Base-by-base conservation (phyloP, 2,888 invertebrate genomes). In the Ochropacha duplaris region DNA sequence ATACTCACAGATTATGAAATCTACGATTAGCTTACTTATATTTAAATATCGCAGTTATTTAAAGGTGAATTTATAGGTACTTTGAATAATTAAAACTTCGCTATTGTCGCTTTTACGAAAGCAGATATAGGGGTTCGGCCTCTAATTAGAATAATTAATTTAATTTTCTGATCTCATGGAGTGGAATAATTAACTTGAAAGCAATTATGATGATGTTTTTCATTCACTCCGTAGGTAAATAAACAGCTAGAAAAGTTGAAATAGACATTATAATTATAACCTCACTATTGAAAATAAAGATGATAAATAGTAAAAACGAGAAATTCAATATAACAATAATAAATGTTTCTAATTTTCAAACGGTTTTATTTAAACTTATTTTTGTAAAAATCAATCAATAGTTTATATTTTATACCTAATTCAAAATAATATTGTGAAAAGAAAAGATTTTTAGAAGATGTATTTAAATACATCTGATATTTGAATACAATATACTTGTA, bases 121-220 rank as follows among this genome's bases (percentile, higher is more conserved):
- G 31, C 31, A 52, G 52, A 52, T 52, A 52, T 52, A 52, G 52
- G 52, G 52, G 52, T 52, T 22, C 31, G 31, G 34, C 8, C 19
- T 19, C 31, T 52, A 52, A 52, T 52, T 52, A 31, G 16, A 52
- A 52, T 52, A 52, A 52, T 52, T 52, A 52, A 52, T 34, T 52
- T 52, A 52, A 52, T 52, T 52, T 52, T 52, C 52, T 52, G 52
- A 34, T 52, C 28, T 22, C 52, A 19, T 52, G 31, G 22, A 52
- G 52, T 52, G 52, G 52, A 52, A 52, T 31, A 24, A 52, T 52
- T 31, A 52, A 52, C 52, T 52, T 52, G 52, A 52, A 52, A 52
- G 52, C 31, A 52, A 51, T 51, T 51, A 19, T 11, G 28, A 28
- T 51, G 31, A 52, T 44, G 44, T 44, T 44, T 44, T 44, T 14